Evolutionary conservation across 1,140 invertebrate genomes (phyloP).

Genomic region (Brachionus manjavacas): DNA sequence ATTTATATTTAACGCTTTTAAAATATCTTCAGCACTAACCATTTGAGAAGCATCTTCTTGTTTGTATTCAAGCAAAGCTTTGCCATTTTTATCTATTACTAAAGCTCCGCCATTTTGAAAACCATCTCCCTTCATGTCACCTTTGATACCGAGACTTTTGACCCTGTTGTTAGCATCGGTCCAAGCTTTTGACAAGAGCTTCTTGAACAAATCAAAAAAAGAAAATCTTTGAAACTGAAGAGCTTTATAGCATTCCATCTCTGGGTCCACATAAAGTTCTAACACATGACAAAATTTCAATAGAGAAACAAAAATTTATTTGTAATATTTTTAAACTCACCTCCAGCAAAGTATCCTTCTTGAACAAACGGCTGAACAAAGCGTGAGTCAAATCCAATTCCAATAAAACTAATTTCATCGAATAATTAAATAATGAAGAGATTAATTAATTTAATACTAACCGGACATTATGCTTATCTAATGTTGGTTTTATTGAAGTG

Average conservation of each 20-base stretch:
- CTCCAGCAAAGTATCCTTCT: conserved; percentile 31
- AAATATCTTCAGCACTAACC: conserved; percentile 4
- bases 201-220: conserved; percentile 37
- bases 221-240: conserved; percentile 32
- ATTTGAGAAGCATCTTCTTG: conserved; percentile 23
- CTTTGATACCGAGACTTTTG: background rate
- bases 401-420: background rate
- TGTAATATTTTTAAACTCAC: background rate
- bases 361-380: conserved; percentile 40
- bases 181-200: conserved; percentile 14
- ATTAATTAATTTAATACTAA: background rate
- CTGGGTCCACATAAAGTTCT: conserved; percentile 38
- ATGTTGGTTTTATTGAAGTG: conserved; percentile 13
- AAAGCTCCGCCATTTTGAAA: conserved; percentile 39
- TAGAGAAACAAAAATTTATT: background rate
- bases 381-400: conserved; percentile 35
- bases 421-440: background rate
- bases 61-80: background rate
- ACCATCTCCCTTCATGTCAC: conserved; percentile 28
- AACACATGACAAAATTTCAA: background rate
- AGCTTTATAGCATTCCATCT: conserved; percentile 42
- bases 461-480: conserved; percentile 24
- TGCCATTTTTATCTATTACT: conserved; percentile 37
- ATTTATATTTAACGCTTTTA: conserved; percentile 31
- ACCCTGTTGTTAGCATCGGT: background rate